Base-by-base conservation (phyloP, 2,888 invertebrate species). In the Andrena trimmerana region DNA sequence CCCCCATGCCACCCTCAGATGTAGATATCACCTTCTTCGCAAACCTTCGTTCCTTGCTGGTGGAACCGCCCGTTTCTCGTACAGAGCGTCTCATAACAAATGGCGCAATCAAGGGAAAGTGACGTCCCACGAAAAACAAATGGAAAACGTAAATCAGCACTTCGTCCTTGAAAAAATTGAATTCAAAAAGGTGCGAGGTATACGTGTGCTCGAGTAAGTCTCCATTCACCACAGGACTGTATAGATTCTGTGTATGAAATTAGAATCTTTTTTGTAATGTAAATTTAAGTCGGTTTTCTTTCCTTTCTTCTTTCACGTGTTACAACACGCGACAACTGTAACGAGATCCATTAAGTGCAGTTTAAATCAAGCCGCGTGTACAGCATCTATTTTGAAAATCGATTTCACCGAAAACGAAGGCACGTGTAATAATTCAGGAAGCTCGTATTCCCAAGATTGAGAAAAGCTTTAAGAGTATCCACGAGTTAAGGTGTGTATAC, bases 1-100 rank as follows among this genome's bases (percentile, higher is more conserved):
- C 83, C 67, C 36, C 7, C 54, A 36, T 13, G 20, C 67, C 66
- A 16, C 74, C 36, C 69, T 27, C 59, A 29, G 27, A 60, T 48
- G 72, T 66, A 72, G 81, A 83, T 76, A 85, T 81, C 86, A 80
- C 83, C 72, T 87, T 59, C 27, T 66, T 57, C 63, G 68, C 31
- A 54, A 31, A 33, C 62, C 60, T 75, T 33, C 62, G 2, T 52
- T 27, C 31, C 24, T 16, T 2, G 36, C 48, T 60, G 36, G 36
- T 27, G 54, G 42, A 81, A 81, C 74, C 71, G 65, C 79, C 33
- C 42, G 63, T n/a, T 27, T 31, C 33, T 67, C 36, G 36, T 36
- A 42, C 20, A 20, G 31, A 36, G 16, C 1, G 16, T 20, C n/a
- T 16, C 10, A 8, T 62, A 70, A 78, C 67, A 62, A 80, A 80